Evolutionary conservation across 1,140 invertebrate species (phyloP).

Genomic region (Aporrectodea caliginosa): DNA sequence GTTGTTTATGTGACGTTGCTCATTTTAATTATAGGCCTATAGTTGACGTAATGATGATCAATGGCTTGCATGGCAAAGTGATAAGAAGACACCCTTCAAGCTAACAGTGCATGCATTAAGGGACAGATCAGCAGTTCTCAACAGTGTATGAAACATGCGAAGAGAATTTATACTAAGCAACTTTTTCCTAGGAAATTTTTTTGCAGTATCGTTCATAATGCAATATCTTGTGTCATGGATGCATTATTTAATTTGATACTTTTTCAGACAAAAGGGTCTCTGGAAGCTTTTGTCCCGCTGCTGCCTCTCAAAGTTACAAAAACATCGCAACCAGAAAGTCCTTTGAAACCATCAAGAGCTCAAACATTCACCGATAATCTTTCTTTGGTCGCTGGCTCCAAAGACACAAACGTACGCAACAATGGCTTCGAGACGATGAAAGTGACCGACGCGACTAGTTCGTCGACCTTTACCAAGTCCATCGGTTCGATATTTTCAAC

Average conservation of each 20-base stretch:
- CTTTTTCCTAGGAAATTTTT: too few species aligned
- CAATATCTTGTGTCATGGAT: neutral
- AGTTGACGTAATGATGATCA: too few species aligned
- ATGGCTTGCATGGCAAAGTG: too few species aligned
- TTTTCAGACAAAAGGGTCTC: neutral
- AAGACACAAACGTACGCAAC: neutral
- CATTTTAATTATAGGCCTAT: too few species aligned
- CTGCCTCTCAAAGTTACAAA: neutral
- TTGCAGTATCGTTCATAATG: neutral
- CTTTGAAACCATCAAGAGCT: neutral
- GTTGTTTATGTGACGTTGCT: too few species aligned
- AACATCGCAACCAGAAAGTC: neutral
- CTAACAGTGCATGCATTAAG: too few species aligned
- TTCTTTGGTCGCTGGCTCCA: neutral
- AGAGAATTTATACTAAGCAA: neutral
- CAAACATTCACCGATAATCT: neutral
- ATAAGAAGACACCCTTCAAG: too few species aligned
- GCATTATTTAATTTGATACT: neutral
- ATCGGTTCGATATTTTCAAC: slow-evolving; percentile 26
- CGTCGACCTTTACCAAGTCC: slow-evolving; percentile 19
- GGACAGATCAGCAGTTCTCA: too few species aligned
- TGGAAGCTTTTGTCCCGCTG: neutral
- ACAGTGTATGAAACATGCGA: too few species aligned
- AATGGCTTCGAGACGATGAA: slow-evolving; percentile 21
- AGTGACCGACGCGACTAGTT: slow-evolving; percentile 23